Percentiles rank a stretch among this genome's conserved stretches.
phyloP scores from a whole-genome alignment of 2,888 invertebrate species.

The Brachycybe producta region DNA sequence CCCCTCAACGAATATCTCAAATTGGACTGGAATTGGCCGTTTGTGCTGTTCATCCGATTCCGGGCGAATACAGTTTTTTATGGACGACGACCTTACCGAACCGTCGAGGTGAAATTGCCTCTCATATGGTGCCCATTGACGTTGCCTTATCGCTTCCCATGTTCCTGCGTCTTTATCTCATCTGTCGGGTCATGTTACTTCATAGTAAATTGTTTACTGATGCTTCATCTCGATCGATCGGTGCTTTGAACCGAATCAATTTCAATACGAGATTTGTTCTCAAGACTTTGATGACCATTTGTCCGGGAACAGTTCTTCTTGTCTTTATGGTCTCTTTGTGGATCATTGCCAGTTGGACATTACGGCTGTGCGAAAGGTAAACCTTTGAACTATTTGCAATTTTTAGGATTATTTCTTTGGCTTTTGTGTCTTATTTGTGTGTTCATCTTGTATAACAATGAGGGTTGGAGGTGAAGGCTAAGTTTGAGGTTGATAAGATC shows the following conservation, averaged over 20 bases:
- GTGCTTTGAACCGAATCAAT: slow-evolving; percentile 94
- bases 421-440: background rate
- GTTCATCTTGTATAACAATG: background rate
- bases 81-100: slow-evolving; percentile 94
- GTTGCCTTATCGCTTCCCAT: slow-evolving; percentile 95
- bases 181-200: slow-evolving; percentile 97
- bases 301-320: slow-evolving; percentile 91
- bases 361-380: slow-evolving; percentile 97
- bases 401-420: background rate
- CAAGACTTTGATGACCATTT: slow-evolving; percentile 99
- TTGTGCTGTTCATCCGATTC: slow-evolving; percentile 96
- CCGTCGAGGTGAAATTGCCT: slow-evolving; percentile 41
- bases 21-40: slow-evolving; percentile 83
- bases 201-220: slow-evolving; percentile 99
- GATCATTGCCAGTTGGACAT: slow-evolving; percentile 99
- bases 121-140: slow-evolving; percentile 75
- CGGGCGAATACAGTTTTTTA: slow-evolving; percentile 87
- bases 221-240: slow-evolving; percentile 60
- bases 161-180: slow-evolving; percentile 98
- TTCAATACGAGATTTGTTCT: slow-evolving; percentile 73
- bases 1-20: slow-evolving; percentile 89
- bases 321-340: slow-evolving; percentile 99
- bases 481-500: no score
- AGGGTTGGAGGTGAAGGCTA: no score
- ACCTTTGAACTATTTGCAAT: background rate